Evolutionary conservation across 2,888 invertebrate species (phyloP).

Genomic region (Alloplasta piceator): DNA sequence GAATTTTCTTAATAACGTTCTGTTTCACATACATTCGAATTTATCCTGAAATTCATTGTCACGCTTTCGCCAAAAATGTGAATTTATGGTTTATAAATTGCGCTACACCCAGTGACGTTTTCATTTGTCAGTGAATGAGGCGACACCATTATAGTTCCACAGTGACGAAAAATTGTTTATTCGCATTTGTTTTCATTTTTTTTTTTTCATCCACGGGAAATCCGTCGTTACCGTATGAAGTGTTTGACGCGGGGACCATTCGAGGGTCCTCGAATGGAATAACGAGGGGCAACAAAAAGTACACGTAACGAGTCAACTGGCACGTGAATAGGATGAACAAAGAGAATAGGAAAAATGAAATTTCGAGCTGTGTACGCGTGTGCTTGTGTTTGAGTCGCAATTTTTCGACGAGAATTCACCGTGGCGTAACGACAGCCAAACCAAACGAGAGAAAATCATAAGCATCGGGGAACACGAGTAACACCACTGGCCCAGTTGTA

Average conservation of each 20-base stretch:
- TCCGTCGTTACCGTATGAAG: background rate
- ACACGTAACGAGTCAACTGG: background rate
- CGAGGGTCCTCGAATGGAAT: conserved; percentile 8
- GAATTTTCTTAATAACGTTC: background rate
- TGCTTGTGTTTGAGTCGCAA: background rate
- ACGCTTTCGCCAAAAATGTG: too few relatives aligned
- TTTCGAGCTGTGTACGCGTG: conserved; percentile 8
- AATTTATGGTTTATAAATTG: too few relatives aligned
- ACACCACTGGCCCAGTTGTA: conserved; percentile 31
- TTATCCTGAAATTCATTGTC: too few relatives aligned
- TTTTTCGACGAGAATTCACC: conserved; percentile 11
- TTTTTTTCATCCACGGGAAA: conserved; percentile 14
- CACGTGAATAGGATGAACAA: background rate
- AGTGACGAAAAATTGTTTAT: too few relatives aligned
- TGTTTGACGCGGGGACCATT: conserved; percentile 10
- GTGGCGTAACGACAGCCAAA: background rate
- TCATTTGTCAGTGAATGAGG: too few relatives aligned
- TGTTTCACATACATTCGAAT: too few relatives aligned
- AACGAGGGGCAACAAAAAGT: conserved; percentile 15
- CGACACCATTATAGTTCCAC: too few relatives aligned
- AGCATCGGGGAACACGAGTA: conserved; percentile 6
- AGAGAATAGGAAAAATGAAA: conserved; percentile 13
- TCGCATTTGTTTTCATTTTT: background rate
- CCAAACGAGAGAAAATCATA: conserved; percentile 9
- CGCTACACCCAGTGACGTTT: too few relatives aligned